A percentile compares a stretch with the other conserved stretches of the same genome.
phyloP scores from a whole-genome alignment of 2,797 vertebrate species.

The Neomorphus geoffroyi region DNA sequence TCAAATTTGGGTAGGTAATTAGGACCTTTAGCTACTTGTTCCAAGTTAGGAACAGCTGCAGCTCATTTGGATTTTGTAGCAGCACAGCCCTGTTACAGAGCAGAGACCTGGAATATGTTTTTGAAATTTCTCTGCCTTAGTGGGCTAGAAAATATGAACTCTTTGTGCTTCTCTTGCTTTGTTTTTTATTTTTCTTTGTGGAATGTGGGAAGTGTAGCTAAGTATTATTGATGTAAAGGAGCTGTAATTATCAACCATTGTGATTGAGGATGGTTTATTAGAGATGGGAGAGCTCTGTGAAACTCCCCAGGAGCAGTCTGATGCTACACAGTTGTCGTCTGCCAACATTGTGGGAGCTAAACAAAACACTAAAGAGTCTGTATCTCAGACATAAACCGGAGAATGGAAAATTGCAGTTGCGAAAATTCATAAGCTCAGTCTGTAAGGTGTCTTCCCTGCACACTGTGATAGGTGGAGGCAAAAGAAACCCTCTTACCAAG shows the following conservation, averaged over 20 bases:
- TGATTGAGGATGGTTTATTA: neutral
- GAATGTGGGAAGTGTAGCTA: neutral
- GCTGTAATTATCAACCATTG: neutral
- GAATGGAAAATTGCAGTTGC: neutral
- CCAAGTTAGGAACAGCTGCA: constrained; percentile 13
- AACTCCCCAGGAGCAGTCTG: neutral
- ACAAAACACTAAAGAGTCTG: neutral
- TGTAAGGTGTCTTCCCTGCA: neutral
- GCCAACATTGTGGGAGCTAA: neutral
- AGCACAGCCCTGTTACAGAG: constrained; percentile 13
- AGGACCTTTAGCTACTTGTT: constrained; percentile 46
- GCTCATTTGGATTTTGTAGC: constrained; percentile 46
- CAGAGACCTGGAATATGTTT: constrained; percentile 17
- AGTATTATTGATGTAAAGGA: neutral
- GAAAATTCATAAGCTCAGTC: neutral
- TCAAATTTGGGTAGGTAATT: constrained; percentile 68
- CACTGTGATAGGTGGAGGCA: neutral
- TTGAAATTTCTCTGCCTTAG: neutral
- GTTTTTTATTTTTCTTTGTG: constrained; percentile 15
- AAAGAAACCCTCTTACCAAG: neutral
- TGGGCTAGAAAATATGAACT: constrained; percentile 3
- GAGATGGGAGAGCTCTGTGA: neutral
- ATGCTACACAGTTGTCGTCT: neutral
- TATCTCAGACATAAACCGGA: neutral
- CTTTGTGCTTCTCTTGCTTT: neutral